Evolutionary conservation across 2,888 invertebrate genomes (phyloP).

Genomic region (Nomada ruficornis): DNA sequence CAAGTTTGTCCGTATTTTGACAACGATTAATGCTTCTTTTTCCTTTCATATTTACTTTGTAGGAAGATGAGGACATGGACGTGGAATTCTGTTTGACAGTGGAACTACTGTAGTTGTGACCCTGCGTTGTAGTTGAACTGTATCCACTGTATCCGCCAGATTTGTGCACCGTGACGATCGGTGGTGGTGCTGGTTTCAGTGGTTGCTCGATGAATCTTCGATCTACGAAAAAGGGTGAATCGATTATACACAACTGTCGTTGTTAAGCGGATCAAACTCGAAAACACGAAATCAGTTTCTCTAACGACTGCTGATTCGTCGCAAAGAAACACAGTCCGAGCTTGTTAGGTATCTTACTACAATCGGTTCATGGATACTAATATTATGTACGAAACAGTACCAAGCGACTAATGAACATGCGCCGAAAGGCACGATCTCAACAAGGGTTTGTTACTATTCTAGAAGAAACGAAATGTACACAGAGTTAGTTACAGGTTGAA

Average conservation of each 20-base stretch:
- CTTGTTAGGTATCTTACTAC: background rate
- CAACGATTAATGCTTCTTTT: too few relatives aligned
- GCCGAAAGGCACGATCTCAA: slow-evolving; percentile 13
- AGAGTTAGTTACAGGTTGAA: slow-evolving; percentile 13
- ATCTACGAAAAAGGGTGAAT: slow-evolving; percentile 84
- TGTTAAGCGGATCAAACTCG: background rate
- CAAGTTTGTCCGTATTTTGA: background rate
- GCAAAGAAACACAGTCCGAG: background rate
- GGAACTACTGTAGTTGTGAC: slow-evolving; percentile 65
- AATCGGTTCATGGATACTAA: background rate
- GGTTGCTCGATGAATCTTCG: slow-evolving; percentile 95
- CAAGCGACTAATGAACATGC: slow-evolving; percentile 25
- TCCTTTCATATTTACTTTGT: slow-evolving; percentile 64
- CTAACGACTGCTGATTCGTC: background rate
- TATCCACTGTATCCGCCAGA: slow-evolving; percentile 83
- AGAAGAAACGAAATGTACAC: background rate
- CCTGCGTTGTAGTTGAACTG: slow-evolving; percentile 83
- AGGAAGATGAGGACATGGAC: slow-evolving; percentile 72
- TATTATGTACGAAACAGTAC: background rate
- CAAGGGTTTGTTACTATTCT: slow-evolving; percentile 4
- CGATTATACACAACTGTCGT: too few relatives aligned
- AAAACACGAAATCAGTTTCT: background rate
- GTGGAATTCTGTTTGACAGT: slow-evolving; percentile 72
- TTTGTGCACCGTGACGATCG: slow-evolving; percentile 85
- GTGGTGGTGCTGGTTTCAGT: slow-evolving; percentile 91